phyloP scores from a whole-genome alignment of 1,140 invertebrate genomes.

The Helicorthomorpha holstii region DNA sequence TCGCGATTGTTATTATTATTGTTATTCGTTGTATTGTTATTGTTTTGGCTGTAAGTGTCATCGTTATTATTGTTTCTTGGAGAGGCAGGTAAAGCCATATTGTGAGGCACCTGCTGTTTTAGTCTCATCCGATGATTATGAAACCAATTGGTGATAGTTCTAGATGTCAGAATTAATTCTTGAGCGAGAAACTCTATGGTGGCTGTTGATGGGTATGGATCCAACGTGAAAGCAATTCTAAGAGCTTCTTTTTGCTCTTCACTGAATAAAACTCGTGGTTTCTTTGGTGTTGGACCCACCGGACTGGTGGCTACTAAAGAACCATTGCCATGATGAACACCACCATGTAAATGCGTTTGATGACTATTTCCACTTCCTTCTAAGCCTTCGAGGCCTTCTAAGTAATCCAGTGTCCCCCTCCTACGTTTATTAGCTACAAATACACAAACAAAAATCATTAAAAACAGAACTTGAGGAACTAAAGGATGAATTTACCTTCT shows the following conservation, averaged over 20 bases:
- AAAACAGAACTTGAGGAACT: neutral
- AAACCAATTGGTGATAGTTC: constrained; percentile 98
- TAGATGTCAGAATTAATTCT: constrained; percentile 75
- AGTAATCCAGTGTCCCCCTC: constrained; percentile 56
- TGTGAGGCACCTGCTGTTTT: constrained; percentile 62
- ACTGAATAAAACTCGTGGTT: constrained; percentile 84
- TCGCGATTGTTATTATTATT: constrained; percentile 16
- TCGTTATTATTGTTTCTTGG: neutral
- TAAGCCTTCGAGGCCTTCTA: constrained; percentile 67
- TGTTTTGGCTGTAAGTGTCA: neutral
- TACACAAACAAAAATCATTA: constrained; percentile 1
- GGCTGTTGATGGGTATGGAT: constrained; percentile 87
- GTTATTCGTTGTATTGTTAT: neutral
- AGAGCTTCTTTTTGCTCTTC: constrained; percentile 97
- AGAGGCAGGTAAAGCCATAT: neutral
- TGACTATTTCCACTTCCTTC: constrained; percentile 78
- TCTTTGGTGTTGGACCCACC: constrained; percentile 45
- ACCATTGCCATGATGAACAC: constrained; percentile 23
- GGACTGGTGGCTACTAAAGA: constrained; percentile 42
- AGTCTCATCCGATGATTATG: constrained; percentile 97
- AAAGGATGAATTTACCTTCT: constrained; percentile 28
- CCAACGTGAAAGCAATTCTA: constrained; percentile 76
- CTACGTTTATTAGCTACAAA: constrained; percentile 59
- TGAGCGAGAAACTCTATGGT: constrained; percentile 88
- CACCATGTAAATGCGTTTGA: too few relatives aligned